phyloP scores from a whole-genome alignment of 2,113 vertebrate genomes.

The Pimephales promelas region DNA sequence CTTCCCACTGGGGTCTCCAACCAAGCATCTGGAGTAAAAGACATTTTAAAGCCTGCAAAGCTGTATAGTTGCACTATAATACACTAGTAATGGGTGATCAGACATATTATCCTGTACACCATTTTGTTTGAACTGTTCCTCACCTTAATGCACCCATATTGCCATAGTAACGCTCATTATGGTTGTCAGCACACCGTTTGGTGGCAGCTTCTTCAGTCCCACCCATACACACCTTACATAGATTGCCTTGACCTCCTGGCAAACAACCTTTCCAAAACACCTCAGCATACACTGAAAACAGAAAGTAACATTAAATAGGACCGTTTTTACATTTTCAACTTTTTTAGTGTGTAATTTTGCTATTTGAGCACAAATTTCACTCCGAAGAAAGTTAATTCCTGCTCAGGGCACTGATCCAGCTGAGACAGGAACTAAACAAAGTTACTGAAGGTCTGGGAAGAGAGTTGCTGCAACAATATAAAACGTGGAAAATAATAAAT shows the following conservation, averaged over 20 bases:
- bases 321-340: too few species aligned
- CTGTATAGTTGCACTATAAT: not conserved
- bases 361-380: too few species aligned
- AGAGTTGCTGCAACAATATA: too few species aligned
- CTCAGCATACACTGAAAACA: conserved; percentile 75
- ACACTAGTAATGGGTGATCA: not conserved
- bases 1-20: conserved; percentile 84
- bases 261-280: conserved; percentile 92
- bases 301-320: conserved; percentile 30
- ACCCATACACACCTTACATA: conserved; percentile 90
- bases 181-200: conserved; percentile 83
- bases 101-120: not conserved
- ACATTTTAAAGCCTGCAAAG: not conserved
- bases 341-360: too few species aligned
- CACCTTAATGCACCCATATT: conserved; percentile 89
- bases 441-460: too few species aligned
- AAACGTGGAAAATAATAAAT: too few species aligned
- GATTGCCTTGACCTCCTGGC: conserved; percentile 80
- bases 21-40: conserved; percentile 76
- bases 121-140: conserved; percentile 7
- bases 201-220: conserved; percentile 76
- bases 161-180: conserved; percentile 88
- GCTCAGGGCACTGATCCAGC: too few species aligned
- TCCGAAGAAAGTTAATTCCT: too few species aligned
- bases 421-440: too few species aligned